Evolutionary conservation across 2,113 vertebrate genomes (phyloP), one percentile per base, ranked within the genome.

Genomic region (Cyphomyrus plagiostoma): DNA sequence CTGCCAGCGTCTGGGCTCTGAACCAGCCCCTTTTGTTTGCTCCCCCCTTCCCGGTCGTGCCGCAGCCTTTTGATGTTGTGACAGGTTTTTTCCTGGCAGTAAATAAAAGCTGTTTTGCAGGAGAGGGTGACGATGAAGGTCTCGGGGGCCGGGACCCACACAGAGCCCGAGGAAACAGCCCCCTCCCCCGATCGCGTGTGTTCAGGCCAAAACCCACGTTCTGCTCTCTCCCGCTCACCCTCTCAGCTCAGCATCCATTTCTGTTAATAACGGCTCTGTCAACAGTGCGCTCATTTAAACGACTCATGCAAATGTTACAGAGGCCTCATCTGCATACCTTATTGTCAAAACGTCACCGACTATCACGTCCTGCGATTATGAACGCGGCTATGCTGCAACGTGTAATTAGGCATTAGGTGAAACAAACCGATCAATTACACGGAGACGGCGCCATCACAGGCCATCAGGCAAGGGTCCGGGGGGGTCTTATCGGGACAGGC

Each of bases 301-400:
- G 98, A 97, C 97, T 96, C 97, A 97, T 97, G 96, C 97, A 99
- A 99, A 99, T 99, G 98, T 98, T 99, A 99, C 99, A 98, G 97
- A 99, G 97, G 95, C 95, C 97, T 97, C 97, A 99, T 99, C 99
- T 99, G 98, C 98, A 99, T 99, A 98, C 97, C 48, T 30, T 15
- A 98, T 99, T 99, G 98, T 99, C 98, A 96, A 99, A 99, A 99
- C 98, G 98, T 98, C 98, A 99, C 98, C 98, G 98, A 98, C 99
- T 98, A 99, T 98, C 98, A 98, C 95, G 96, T 98, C 97, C 96
- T 97, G 97, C 96, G 97, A 98, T 98, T 97, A 99, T 98, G 97
- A 98, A 99, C 98, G 97, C 95, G 95, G 96, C 95, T 96, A 96
- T 95, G 96, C 97, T 96, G 95, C 97, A 97, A 98, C 98, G 97